A percentile compares a stretch with the other conserved stretches of the same genome.
phyloP scores from a whole-genome alignment of 2,113 vertebrate genomes.

The Chrysochloris asiatica region DNA sequence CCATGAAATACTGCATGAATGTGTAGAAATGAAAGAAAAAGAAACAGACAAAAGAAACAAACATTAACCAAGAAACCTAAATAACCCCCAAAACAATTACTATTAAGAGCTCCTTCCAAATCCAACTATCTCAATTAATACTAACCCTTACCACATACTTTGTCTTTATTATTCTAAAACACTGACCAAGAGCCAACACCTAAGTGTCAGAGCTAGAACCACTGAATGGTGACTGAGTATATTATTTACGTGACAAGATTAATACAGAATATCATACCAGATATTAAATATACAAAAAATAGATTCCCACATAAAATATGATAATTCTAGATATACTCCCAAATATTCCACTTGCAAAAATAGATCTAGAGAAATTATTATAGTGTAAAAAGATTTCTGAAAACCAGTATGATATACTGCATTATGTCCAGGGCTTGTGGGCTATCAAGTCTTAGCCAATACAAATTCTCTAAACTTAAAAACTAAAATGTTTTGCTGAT shows the following conservation, averaged over 20 bases:
- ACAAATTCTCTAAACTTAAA: conserved; percentile 60
- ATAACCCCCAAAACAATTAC: conserved; percentile 85
- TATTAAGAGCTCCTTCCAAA: conserved; percentile 85
- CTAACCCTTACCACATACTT: conserved; percentile 87
- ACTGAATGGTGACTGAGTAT: conserved; percentile 73
- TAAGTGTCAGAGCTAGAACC: conserved; percentile 81
- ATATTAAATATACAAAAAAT: conserved; percentile 49
- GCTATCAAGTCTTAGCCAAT: conserved; percentile 55
- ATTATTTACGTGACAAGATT: conserved; percentile 82
- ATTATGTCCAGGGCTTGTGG: conserved; percentile 33
- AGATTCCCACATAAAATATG: conserved; percentile 41
- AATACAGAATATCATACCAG: conserved; percentile 82
- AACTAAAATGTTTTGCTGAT: conserved; percentile 32
- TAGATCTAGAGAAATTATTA: conserved; percentile 13
- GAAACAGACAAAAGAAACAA: conserved; percentile 93
- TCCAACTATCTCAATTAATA: conserved; percentile 81
- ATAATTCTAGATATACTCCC: conserved; percentile 19
- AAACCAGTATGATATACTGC: conserved; percentile 65
- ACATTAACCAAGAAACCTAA: conserved; percentile 91
- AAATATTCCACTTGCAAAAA: conserved; percentile 50
- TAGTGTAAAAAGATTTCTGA: conserved; percentile 6
- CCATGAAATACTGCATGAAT: conserved; percentile 93
- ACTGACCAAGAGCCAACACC: conserved; percentile 86
- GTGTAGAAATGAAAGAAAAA: conserved; percentile 92
- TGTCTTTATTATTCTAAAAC: conserved; percentile 85